Base-by-base conservation (phyloP, 2,888 invertebrate genomes). In the Eristalis tenax region DNA sequence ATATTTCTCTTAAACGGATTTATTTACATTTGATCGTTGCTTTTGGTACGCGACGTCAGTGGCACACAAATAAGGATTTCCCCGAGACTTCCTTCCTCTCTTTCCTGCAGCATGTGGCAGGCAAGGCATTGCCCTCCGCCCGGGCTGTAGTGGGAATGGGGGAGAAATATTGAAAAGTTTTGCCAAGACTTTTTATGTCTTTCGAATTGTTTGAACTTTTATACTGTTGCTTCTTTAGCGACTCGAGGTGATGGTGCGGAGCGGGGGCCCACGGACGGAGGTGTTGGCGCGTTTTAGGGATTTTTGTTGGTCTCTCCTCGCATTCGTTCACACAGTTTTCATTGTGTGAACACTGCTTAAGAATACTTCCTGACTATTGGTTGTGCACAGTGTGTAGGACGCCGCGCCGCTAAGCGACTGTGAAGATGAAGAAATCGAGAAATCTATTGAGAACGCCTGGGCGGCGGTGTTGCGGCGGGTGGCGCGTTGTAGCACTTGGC, bases 1-100 rank as follows among this genome's bases (percentile, higher is more conserved):
- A 79, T 87, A 87, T 87, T 87, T 87, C 66, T 71, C 75, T 83
- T 87, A 82, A 83, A 82, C 79, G 86, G 79, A 87, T 87, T 83
- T 87, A 87, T 87, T 87, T 87, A 79, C 75, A 79, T 79, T 83
- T 87, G 83, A 87, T 83, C 83, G 83, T 63, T 79, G 83, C 68
- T 83, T 71, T 65, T 70, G 74, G 64, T 66, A 50, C 38, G 56
- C 50, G 76, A 50, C 61, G 18, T 18, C 22, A 40, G 40, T 50
- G 11, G 57, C 40, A 63, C 43, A 83, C 75, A 82, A 79, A 83
- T 68, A 79, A 43, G 70, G 40, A 65, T 77, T 77, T 76, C 66
- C 65, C 68, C 13, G 6, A 28, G 63, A 35, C 15, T 56, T 23
- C 18, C 43, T 8, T 10, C 23, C 11, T 22, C 4, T 3, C 59